These are phyloP conservation scores for Paraescarpia echinospica DNA, from an alignment of 1,140 invertebrate species.

Conservation along the genomic window DNA sequence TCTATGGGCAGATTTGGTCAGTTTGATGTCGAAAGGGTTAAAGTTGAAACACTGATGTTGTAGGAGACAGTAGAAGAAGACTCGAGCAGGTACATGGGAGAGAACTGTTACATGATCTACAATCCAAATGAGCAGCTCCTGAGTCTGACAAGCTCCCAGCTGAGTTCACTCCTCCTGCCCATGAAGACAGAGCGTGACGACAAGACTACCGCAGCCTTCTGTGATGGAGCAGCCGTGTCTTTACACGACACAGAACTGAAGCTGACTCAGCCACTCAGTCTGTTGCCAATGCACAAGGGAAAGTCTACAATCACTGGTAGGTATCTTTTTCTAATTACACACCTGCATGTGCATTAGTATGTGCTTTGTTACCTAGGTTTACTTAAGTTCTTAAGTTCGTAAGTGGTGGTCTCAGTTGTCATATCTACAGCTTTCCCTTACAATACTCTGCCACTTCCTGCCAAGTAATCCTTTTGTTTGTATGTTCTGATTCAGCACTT, in stretches of 20 bases:
- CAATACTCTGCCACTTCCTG: too few species aligned
- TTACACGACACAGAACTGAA: background rate
- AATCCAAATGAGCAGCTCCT: background rate
- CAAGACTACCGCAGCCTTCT: background rate
- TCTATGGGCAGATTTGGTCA: too few species aligned
- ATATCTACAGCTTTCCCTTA: too few species aligned
- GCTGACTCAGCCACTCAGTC: background rate
- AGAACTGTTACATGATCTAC: background rate
- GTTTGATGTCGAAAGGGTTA: too few species aligned
- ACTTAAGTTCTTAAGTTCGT: too few species aligned
- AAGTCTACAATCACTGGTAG: background rate
- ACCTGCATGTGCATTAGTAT: too few species aligned
- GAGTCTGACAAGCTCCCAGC: background rate
- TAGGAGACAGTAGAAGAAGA: background rate
- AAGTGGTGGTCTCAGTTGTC: too few species aligned
- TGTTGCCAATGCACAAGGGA: background rate
- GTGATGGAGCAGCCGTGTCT: background rate
- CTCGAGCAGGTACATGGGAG: background rate
- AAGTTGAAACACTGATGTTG: background rate
- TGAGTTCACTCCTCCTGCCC: background rate
- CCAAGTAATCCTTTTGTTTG: too few species aligned
- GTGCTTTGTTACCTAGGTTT: too few species aligned
- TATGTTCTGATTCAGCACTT: too few species aligned
- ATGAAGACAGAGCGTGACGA: background rate
- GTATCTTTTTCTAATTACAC: background rate